phyloP scores from a whole-genome alignment of 2,113 vertebrate genomes.

The Eulemur rufifrons region DNA sequence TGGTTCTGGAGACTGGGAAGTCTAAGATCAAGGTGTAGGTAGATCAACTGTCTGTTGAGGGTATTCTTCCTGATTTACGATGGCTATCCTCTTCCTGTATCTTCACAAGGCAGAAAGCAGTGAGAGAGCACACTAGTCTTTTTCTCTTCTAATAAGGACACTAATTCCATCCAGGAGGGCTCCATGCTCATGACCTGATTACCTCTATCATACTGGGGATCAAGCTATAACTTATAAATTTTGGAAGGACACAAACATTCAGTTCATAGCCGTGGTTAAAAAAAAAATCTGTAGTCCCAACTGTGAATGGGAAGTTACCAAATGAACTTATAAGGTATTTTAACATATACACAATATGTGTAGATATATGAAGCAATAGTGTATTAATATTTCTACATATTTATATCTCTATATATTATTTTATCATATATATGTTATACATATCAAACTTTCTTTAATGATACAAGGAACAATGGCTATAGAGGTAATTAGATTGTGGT shows the following conservation, averaged over 20 bases:
- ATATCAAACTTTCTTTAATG: neutral
- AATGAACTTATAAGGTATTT: neutral
- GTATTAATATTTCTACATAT: neutral
- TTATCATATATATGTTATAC: neutral
- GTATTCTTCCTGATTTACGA: neutral
- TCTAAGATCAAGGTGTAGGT: neutral
- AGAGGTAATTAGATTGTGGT: neutral
- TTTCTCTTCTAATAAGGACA: neutral
- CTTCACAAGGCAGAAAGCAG: neutral
- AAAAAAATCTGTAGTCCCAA: neutral
- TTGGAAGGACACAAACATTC: neutral
- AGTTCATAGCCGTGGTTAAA: neutral
- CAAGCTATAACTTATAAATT: neutral
- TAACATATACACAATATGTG: neutral
- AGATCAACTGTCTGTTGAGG: neutral
- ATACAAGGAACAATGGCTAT: neutral
- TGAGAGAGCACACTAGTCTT: neutral
- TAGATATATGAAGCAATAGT: neutral
- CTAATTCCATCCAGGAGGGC: neutral
- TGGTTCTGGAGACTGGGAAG: neutral
- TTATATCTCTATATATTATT: neutral
- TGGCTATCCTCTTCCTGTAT: neutral
- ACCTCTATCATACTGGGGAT: neutral
- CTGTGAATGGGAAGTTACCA: neutral
- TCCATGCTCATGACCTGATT: neutral